These are phyloP conservation scores for Hemiprocne comata DNA, from an alignment of 2,113 vertebrate species.

Conservation along the genomic window DNA sequence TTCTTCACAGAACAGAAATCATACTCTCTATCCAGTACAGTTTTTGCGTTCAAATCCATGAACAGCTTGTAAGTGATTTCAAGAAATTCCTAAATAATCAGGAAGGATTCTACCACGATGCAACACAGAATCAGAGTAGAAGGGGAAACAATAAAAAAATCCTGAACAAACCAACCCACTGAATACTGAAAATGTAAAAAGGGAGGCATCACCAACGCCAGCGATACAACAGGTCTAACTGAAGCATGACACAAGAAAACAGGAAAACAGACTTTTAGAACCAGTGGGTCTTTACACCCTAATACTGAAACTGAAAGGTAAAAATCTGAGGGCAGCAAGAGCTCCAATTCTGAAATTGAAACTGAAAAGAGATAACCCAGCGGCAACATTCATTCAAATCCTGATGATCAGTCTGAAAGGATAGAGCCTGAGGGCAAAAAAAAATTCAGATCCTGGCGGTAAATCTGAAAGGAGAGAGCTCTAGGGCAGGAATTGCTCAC, in stretches of 20 bases:
- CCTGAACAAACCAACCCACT: neutral
- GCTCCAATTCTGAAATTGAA: constrained; percentile 50
- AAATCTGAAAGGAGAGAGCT: constrained; percentile 62
- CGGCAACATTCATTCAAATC: constrained; percentile 55
- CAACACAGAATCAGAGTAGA: neutral
- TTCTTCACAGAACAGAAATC: neutral
- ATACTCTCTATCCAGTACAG: neutral
- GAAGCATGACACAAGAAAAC: constrained; percentile 3
- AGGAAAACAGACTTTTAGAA: constrained; percentile 27
- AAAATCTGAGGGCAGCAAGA: constrained; percentile 44
- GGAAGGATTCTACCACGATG: neutral
- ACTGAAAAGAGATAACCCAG: constrained; percentile 58
- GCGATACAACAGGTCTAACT: neutral
- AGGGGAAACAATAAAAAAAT: neutral
- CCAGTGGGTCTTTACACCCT: constrained; percentile 29
- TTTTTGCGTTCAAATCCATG: neutral
- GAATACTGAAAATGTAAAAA: constrained; percentile 3
- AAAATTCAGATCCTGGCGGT: neutral
- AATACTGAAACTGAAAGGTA: constrained; percentile 36
- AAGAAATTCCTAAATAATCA: neutral
- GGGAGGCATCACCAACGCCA: neutral
- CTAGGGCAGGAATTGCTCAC: constrained; percentile 55
- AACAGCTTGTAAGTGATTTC: neutral
- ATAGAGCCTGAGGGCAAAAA: constrained; percentile 51
- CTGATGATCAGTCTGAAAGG: constrained; percentile 63